Percentiles rank a stretch among this genome's conserved stretches.
Conservation (phyloP, 1,140 invertebrate species). For the Papilio dardanus region DNA sequence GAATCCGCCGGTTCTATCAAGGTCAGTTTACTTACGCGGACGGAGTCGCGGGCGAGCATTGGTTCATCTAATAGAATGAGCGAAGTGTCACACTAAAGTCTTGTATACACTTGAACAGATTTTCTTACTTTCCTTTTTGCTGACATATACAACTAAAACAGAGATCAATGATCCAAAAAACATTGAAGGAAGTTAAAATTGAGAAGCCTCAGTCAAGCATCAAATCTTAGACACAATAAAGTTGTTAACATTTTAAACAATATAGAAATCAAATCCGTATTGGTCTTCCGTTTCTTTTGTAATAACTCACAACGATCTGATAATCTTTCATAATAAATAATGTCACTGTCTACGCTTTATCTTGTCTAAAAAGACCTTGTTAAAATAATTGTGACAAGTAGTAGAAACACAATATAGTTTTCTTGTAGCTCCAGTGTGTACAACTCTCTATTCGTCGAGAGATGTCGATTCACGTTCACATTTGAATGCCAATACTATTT, state of each 20-base stretch:
- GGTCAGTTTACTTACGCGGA: slow-evolving; percentile 32
- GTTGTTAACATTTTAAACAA: too few species aligned
- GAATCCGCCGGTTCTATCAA: slow-evolving; percentile 19
- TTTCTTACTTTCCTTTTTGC: slow-evolving; percentile 24
- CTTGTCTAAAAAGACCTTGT: background rate
- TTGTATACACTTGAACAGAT: background rate
- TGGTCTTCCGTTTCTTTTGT: too few species aligned
- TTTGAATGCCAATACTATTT: slow-evolving; percentile 36
- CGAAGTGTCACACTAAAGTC: background rate
- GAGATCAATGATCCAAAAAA: too few species aligned
- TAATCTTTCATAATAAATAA: too few species aligned
- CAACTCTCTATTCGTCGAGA: background rate
- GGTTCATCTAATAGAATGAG: slow-evolving; percentile 23
- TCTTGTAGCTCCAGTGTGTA: background rate
- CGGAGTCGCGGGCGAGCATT: slow-evolving; percentile 2
- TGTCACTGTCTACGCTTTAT: background rate
- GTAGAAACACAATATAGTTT: background rate
- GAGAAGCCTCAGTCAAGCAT: too few species aligned
- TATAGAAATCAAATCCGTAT: too few species aligned
- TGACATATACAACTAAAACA: background rate
- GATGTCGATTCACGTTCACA: slow-evolving; percentile 34
- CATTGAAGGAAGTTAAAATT: too few species aligned
- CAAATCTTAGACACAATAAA: too few species aligned
- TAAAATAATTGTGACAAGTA: background rate
- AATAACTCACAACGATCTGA: too few species aligned